Evolutionary conservation across 2,888 invertebrate species (phyloP).

Genomic region (Ormyrus pomaceus): DNA sequence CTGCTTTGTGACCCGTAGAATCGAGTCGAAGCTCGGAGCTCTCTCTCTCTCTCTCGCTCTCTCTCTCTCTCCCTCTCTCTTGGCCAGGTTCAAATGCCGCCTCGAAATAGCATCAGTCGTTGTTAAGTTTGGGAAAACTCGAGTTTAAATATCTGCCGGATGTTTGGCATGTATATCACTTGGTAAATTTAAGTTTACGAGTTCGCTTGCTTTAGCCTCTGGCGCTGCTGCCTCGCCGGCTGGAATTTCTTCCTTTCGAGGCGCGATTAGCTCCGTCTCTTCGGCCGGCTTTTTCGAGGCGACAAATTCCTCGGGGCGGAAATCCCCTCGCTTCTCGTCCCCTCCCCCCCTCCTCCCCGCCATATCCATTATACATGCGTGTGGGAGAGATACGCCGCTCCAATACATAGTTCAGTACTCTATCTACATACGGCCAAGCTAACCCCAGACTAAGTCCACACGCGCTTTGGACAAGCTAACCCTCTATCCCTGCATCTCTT

Average conservation of each 20-base stretch:
- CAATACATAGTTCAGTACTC: constrained; percentile 72
- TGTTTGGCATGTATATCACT: constrained; percentile 74
- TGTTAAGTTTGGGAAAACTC: constrained; percentile 68
- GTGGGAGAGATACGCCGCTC: constrained; percentile 65
- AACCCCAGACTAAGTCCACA: constrained; percentile 68
- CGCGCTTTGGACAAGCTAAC: constrained; percentile 45
- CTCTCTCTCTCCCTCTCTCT: background rate
- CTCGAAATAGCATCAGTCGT: constrained; percentile 67
- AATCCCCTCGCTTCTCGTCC: background rate
- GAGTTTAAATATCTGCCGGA: constrained; percentile 74
- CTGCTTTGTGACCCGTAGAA: constrained; percentile 28
- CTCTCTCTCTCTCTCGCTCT: constrained; percentile 43
- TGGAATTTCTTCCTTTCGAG: background rate
- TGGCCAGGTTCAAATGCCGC: constrained; percentile 21
- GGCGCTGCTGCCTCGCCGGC: constrained; percentile 8
- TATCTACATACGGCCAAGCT: constrained; percentile 69
- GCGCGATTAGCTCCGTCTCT: constrained; percentile 15
- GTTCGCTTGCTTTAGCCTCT: constrained; percentile 28
- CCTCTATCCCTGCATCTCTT: constrained; percentile 57
- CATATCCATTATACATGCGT: background rate
- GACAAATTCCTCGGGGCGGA: background rate
- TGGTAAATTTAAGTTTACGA: constrained; percentile 74
- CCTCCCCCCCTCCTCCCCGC: background rate
- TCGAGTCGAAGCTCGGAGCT: background rate
- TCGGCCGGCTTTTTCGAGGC: background rate